Evolutionary conservation across 2,113 vertebrate genomes (phyloP).

Genomic region (Callospermophilus lateralis): DNA sequence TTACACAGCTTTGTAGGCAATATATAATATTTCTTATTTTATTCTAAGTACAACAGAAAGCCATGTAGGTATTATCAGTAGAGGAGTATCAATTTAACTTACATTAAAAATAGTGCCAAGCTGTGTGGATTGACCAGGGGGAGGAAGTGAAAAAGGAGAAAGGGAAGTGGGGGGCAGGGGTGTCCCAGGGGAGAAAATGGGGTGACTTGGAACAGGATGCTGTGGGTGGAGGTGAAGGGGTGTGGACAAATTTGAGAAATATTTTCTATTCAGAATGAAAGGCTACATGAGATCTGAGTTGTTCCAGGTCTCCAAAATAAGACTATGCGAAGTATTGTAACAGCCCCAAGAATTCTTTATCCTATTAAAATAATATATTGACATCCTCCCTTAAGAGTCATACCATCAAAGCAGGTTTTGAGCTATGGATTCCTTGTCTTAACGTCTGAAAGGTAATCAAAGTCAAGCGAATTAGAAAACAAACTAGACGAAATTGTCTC

Average conservation of each 20-base stretch:
- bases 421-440: not conserved
- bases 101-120: not conserved
- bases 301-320: not conserved
- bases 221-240: not conserved
- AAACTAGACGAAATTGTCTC: not conserved
- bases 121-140: not conserved
- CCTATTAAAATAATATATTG: not conserved
- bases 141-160: not conserved
- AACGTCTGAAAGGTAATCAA: conserved; percentile 8
- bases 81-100: not conserved
- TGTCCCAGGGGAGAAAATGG: not conserved
- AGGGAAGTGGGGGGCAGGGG: not conserved
- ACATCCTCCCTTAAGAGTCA: not conserved
- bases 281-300: not conserved
- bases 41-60: conserved; percentile 1
- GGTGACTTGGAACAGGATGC: not conserved
- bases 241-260: not conserved
- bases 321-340: not conserved
- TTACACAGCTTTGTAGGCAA: not conserved
- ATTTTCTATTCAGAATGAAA: not conserved
- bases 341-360: not conserved
- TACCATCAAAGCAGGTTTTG: not conserved
- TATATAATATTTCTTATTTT: not conserved
- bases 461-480: conserved; percentile 10
- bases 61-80: not conserved